Base-by-base conservation (phyloP, 2,797 vertebrate genomes). In the Sebastes steindachneri region DNA sequence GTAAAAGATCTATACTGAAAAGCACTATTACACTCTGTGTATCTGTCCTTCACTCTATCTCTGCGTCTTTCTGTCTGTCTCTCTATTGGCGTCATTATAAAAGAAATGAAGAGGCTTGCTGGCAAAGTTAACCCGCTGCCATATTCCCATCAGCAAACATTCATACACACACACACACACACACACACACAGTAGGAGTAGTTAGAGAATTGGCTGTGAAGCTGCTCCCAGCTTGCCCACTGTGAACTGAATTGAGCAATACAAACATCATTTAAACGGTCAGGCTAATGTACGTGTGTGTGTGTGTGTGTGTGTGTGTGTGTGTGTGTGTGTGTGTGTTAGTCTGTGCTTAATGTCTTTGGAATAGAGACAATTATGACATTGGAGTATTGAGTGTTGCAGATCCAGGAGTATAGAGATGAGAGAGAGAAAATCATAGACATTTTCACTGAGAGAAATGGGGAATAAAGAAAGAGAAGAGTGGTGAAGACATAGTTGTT, bases 201-300 rank as follows among this genome's bases (percentile, higher is more conserved):
- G 77, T 85, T 75, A 67, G 84, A 76, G 80, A 92, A 90, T 83
- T 86, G 89, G 87, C 86, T 86, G 84, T 68, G 68, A 88, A 84
- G 81, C 80, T 69, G 75, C 77, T 90, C 89, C 82, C 88, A 91
- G 92, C 84, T 84, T 84, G 83, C 84, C 83, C 85, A 90, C 88
- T 89, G 87, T 58, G 86, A 91, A 84, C 84, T 62, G 80, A 86
- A 91, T 79, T 85, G 81, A 93, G 88, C 69, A 80, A 81, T 85
- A 77, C 84, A 90, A 89, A 86, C 79, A 84, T 69, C 73, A 69
- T 84, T 76, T 83, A 89, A 83, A 89, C 7, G 28, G 72, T 48
- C 57, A 45, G 70, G 62, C 57, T 78, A 62, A 48, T 68, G 54
- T 25, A 5, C 7, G 2, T 69, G 35, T 62, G 48, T 64, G 53